Evolutionary conservation across 2,797 vertebrate genomes (phyloP).

Genomic region (Semaprochilodus insignis): DNA sequence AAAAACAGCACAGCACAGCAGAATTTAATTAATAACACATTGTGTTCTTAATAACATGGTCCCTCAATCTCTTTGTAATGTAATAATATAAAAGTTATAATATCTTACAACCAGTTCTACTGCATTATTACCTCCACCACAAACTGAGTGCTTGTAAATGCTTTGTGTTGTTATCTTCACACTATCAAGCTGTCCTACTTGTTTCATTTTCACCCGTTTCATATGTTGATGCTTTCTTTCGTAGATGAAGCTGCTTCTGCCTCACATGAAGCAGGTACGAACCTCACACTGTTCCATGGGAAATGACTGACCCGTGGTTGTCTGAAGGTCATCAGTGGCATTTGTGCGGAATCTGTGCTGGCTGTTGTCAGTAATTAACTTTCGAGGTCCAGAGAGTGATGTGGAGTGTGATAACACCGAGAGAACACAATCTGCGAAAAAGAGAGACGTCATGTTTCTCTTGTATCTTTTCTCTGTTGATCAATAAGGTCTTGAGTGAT

Average conservation of each 20-base stretch:
- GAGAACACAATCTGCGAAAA: background rate
- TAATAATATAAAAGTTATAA: background rate
- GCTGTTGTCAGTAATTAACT: conserved; percentile 18
- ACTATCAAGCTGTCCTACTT: background rate
- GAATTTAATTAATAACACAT: background rate
- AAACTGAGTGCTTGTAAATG: background rate
- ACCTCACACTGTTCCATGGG: background rate
- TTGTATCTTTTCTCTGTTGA: background rate
- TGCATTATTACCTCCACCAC: background rate
- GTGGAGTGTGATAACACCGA: conserved; percentile 23
- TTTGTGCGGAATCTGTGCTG: conserved; percentile 10
- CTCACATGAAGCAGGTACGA: conserved; percentile 59
- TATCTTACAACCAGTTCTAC: background rate
- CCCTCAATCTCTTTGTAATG: background rate
- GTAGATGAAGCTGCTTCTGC: conserved; percentile 37
- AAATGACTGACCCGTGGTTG: background rate
- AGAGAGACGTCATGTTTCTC: background rate
- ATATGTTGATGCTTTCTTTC: conserved; percentile 12
- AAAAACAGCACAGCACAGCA: background rate
- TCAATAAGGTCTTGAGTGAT: background rate
- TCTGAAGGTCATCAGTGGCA: background rate
- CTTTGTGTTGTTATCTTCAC: background rate
- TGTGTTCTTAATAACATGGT: background rate
- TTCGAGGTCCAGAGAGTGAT: background rate
- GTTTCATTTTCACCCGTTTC: background rate